Evolutionary conservation across 2,888 invertebrate species (phyloP).

Genomic region (Falcaria lacertinaria): DNA sequence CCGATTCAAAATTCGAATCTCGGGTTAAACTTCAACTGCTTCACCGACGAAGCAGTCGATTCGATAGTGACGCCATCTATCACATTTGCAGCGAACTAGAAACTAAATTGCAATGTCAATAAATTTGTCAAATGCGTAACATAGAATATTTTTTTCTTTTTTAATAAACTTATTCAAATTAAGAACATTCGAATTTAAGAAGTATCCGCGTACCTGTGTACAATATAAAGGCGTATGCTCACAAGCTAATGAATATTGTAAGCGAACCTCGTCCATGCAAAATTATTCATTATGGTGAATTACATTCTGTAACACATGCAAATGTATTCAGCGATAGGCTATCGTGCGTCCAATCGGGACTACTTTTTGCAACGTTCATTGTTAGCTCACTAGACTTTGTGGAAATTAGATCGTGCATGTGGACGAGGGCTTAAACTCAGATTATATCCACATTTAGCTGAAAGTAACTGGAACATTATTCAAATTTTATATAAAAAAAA

Average conservation of each 20-base stretch:
- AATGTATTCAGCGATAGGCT: slow-evolving; percentile 44
- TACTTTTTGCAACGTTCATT: slow-evolving; percentile 26
- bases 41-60: no score
- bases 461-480: neutral
- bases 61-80: no score
- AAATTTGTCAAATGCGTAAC: no score
- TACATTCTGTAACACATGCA: slow-evolving; percentile 38
- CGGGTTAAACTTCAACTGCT: no score
- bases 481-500: no score
- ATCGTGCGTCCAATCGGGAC: slow-evolving; percentile 18
- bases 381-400: slow-evolving; percentile 4
- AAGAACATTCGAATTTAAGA: no score
- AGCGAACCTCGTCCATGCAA: slow-evolving; percentile 16
- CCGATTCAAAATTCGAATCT: no score
- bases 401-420: neutral
- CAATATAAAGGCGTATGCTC: slow-evolving; percentile 4
- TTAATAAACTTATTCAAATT: no score
- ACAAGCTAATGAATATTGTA: slow-evolving; percentile 24
- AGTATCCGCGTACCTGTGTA: neutral
- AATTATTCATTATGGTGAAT: slow-evolving; percentile 44
- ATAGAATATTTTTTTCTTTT: no score
- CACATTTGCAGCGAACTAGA: no score
- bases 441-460: neutral
- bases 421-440: neutral
- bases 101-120: no score